phyloP scores from a whole-genome alignment of 2,888 invertebrate species.

The Pyrgus malvae region DNA sequence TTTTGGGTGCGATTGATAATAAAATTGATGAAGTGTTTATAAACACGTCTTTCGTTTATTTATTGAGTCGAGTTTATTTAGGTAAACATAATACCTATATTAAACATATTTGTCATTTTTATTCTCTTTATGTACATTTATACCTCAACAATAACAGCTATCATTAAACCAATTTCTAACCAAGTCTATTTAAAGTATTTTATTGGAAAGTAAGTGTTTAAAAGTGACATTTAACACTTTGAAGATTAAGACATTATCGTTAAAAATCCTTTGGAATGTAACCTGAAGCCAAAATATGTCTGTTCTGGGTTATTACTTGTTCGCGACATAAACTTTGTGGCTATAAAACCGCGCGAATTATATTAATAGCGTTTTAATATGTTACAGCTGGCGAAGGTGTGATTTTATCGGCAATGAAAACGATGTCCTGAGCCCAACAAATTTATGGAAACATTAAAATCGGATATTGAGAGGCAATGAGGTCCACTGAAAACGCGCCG shows the following conservation, averaged over 20 bases:
- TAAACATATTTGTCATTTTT: too few species aligned
- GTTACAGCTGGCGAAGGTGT: constrained; percentile 48
- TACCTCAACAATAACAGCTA: too few species aligned
- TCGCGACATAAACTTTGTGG: constrained; percentile 40
- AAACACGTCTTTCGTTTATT: too few species aligned
- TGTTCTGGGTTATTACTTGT: constrained; percentile 40
- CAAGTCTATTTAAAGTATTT: background rate
- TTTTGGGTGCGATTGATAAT: too few species aligned
- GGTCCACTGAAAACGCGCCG: constrained; percentile 38
- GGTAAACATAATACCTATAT: too few species aligned
- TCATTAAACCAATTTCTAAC: too few species aligned
- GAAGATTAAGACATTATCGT: constrained; percentile 12
- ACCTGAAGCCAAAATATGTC: constrained; percentile 32
- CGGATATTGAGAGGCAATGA: constrained; percentile 48
- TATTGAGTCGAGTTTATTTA: too few species aligned
- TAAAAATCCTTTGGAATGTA: constrained; percentile 29
- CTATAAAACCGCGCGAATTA: constrained; percentile 62
- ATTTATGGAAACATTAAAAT: constrained; percentile 61
- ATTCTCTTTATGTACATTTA: too few species aligned
- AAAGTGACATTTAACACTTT: background rate
- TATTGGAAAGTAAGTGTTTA: background rate
- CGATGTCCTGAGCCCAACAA: constrained; percentile 47
- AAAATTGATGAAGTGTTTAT: too few species aligned
- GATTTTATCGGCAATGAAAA: constrained; percentile 65
- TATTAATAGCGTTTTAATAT: constrained; percentile 62